These are phyloP conservation scores for Argentina silus DNA, from an alignment of 2,797 vertebrate species.

Conservation along the genomic window DNA sequence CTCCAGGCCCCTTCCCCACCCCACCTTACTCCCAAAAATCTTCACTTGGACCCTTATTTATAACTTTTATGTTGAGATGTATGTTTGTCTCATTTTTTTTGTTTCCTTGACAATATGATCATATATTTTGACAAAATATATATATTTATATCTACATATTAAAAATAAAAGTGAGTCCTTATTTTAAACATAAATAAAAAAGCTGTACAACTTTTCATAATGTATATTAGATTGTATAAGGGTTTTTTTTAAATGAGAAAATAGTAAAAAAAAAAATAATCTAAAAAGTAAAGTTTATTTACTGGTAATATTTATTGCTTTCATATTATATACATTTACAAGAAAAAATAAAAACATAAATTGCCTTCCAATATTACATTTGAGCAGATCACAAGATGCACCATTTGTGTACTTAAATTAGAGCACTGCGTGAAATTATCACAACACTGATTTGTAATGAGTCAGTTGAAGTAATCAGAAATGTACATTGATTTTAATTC, in stretches of 20 bases:
- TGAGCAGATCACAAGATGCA: conserved; percentile 59
- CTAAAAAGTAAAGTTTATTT: conserved; percentile 78
- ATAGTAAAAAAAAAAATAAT: conserved; percentile 70
- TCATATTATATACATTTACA: conserved; percentile 70
- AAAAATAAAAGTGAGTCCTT: conserved; percentile 97
- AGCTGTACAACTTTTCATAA: conserved; percentile 86
- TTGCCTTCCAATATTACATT: conserved; percentile 62
- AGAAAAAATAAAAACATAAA: conserved; percentile 61
- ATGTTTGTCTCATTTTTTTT: conserved; percentile 83
- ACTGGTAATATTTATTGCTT: conserved; percentile 85
- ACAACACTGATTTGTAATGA: conserved; percentile 39
- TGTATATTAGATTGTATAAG: conserved; percentile 86
- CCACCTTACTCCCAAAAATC: conserved; percentile 66
- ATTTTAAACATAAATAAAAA: conserved; percentile 94
- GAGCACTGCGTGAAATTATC: conserved; percentile 66
- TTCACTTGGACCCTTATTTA: conserved; percentile 95
- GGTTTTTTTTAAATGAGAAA: conserved; percentile 78
- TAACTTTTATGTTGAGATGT: conserved; percentile 98
- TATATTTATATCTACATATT: conserved; percentile 99
- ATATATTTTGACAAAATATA: conserved; percentile 99
- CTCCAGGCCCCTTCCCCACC: conserved; percentile 47
- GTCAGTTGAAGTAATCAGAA: conserved; percentile 50
- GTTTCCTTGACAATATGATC: conserved; percentile 96
- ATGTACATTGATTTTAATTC: conserved; percentile 56
- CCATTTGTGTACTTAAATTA: conserved; percentile 64